These are phyloP conservation scores for Lophochroa leadbeateri DNA, from an alignment of 2,113 vertebrate genomes.

Conservation along the genomic window DNA sequence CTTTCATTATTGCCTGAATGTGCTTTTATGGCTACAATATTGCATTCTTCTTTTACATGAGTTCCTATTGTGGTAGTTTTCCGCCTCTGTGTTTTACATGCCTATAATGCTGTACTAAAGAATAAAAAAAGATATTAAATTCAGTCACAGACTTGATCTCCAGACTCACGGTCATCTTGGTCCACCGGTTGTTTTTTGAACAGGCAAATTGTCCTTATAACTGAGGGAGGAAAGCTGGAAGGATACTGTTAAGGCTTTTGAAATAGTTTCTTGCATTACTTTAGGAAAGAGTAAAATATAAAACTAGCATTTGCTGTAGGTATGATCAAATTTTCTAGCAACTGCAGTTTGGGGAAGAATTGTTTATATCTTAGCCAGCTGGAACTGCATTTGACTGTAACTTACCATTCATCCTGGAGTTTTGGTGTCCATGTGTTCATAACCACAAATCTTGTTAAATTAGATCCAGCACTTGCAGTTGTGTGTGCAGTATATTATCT, in stretches of 20 bases:
- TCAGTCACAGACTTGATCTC: neutral
- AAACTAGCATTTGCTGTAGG: neutral
- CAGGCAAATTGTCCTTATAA: too few relatives aligned
- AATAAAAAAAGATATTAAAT: neutral
- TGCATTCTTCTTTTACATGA: neutral
- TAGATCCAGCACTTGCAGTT: conserved; percentile 50
- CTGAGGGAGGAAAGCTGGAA: neutral
- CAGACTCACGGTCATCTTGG: neutral
- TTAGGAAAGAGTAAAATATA: neutral
- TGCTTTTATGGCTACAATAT: rapidly evolving
- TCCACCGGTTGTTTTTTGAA: neutral
- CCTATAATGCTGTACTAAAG: rapidly evolving
- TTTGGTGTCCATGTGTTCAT: conserved; percentile 69
- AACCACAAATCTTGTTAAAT: conserved; percentile 70
- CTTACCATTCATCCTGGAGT: conserved; percentile 35
- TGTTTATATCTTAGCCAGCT: conserved; percentile 29
- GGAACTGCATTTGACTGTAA: conserved; percentile 17
- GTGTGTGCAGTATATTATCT: conserved; percentile 36
- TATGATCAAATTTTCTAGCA: neutral
- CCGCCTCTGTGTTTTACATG: neutral
- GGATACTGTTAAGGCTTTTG: neutral
- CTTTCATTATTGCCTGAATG: neutral
- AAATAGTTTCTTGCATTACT: neutral
- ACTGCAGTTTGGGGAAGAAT: neutral
- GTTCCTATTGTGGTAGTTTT: neutral